These are phyloP conservation scores for Ptiloglossa arizonensis DNA, from an alignment of 1,140 invertebrate species.

Conservation along the genomic window DNA sequence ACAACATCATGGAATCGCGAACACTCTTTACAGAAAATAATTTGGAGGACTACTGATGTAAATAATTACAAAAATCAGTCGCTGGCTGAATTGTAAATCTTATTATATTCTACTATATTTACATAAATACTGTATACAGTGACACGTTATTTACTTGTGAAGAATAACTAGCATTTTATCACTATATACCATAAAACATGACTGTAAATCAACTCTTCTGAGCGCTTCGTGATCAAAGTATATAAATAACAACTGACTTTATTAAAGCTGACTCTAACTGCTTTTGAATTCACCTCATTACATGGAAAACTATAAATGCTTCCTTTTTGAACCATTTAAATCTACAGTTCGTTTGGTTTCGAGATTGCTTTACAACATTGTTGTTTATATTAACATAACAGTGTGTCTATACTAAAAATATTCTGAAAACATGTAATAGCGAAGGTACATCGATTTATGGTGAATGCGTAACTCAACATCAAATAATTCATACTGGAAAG, in stretches of 20 bases:
- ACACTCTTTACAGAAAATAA: constrained; percentile 59
- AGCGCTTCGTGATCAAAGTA: constrained; percentile 20
- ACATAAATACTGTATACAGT: constrained; percentile 72
- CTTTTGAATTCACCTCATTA: background rate
- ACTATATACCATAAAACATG: constrained; percentile 51
- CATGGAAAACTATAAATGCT: constrained; percentile 44
- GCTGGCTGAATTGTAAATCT: constrained; percentile 67
- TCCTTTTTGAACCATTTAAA: constrained; percentile 13
- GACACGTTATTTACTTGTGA: constrained; percentile 55
- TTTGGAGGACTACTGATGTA: constrained; percentile 61
- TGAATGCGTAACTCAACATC: constrained; percentile 5
- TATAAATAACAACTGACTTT: constrained; percentile 39
- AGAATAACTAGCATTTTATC: constrained; percentile 54
- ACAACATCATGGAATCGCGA: constrained; percentile 68
- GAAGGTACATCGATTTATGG: constrained; percentile 19
- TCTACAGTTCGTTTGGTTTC: constrained; percentile 37
- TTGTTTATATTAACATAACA: constrained; percentile 27
- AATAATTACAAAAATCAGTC: constrained; percentile 72
- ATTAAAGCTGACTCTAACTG: constrained; percentile 29
- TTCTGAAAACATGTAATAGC: constrained; percentile 15
- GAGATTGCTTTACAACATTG: constrained; percentile 12
- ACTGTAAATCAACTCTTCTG: constrained; percentile 30
- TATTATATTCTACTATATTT: constrained; percentile 72
- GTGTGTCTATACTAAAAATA: constrained; percentile 17
- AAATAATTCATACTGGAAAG: constrained; percentile 14